Conservation (phyloP, 2,797 vertebrate genomes). For the Hypotaenidia okinawae region DNA sequence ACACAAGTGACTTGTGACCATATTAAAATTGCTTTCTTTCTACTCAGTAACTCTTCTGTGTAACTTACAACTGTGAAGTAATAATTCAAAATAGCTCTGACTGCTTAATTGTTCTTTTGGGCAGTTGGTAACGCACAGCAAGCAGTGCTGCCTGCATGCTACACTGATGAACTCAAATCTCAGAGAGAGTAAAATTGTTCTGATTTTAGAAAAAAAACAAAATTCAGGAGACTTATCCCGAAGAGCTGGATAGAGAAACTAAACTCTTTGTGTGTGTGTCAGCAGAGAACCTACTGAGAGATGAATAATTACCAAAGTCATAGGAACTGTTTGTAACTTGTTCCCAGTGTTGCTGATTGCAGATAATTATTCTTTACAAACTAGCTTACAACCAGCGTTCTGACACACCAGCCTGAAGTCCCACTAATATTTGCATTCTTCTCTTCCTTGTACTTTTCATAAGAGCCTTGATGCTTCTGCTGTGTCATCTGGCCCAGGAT, state of each 20-base stretch:
- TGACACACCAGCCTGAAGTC: neutral
- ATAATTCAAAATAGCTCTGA: neutral
- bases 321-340: neutral
- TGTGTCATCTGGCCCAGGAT: conserved; percentile 56
- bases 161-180: neutral
- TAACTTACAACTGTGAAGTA: neutral
- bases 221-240: neutral
- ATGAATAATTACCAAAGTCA: neutral
- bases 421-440: neutral
- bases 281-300: neutral
- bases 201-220: too few relatives aligned
- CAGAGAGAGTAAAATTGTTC: neutral
- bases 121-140: neutral
- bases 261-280: neutral
- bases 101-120: neutral
- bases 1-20: neutral
- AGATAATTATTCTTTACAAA: neutral
- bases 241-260: neutral
- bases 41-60: neutral
- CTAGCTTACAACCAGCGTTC: neutral
- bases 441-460: conserved; percentile 4
- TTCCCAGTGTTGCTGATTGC: neutral
- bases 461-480: conserved; percentile 9
- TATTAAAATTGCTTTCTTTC: neutral
- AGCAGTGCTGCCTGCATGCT: neutral